Percentiles rank a stretch among this genome's conserved stretches.
phyloP scores from a whole-genome alignment of 2,113 vertebrate genomes.

The Pteropus alecto region DNA sequence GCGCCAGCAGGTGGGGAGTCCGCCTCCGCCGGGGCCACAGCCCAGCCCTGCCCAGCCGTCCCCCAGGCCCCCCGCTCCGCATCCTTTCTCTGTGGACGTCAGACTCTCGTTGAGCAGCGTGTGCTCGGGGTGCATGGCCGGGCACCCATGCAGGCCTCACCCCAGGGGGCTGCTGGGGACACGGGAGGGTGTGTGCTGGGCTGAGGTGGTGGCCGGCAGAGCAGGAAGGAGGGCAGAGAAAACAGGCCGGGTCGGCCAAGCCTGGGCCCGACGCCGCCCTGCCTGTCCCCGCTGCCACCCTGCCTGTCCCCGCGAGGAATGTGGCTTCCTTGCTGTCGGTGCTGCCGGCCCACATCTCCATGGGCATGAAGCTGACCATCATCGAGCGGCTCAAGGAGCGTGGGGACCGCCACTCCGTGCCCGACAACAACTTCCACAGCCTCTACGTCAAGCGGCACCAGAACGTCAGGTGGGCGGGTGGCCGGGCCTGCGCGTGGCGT shows the following conservation, averaged over 20 bases:
- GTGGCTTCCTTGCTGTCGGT: slow-evolving; percentile 95
- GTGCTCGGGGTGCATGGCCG: accelerated
- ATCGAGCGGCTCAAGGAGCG: slow-evolving; percentile 95
- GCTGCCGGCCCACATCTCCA: slow-evolving; percentile 96
- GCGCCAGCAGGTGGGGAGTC: slow-evolving; percentile 91
- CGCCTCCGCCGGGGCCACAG: too few relatives aligned
- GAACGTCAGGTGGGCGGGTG: slow-evolving; percentile 48
- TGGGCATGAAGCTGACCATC: slow-evolving; percentile 99
- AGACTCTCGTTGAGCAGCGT: accelerated
- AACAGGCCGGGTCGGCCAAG: accelerated
- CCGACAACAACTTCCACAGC: slow-evolving; percentile 98
- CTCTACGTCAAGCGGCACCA: slow-evolving; percentile 97
- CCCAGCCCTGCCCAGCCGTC: neutral
- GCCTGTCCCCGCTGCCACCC: neutral
- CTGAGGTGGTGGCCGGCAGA: neutral
- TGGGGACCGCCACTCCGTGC: slow-evolving; percentile 90
- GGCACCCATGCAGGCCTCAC: neutral
- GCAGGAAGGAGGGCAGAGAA: neutral
- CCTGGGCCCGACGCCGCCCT: accelerated
- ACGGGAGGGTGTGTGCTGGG: accelerated
- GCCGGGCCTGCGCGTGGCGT: accelerated
- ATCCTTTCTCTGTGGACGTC: neutral
- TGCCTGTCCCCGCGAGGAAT: neutral
- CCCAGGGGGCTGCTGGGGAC: neutral
- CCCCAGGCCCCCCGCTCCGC: accelerated